Base-by-base conservation (phyloP, 2,797 vertebrate genomes). In the Pterois miles region DNA sequence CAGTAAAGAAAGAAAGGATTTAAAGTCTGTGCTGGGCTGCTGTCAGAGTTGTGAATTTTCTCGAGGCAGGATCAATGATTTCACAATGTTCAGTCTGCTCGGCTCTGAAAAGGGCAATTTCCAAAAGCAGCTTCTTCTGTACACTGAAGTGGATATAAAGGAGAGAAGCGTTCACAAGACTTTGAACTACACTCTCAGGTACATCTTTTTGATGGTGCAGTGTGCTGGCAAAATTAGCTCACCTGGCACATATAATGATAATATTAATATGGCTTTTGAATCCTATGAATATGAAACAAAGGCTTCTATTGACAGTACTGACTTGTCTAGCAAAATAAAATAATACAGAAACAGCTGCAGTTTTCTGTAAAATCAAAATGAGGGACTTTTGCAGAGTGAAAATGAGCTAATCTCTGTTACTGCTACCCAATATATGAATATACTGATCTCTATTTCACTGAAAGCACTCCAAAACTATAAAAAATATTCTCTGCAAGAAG, bases 31-130 rank as follows among this genome's bases (percentile, higher is more conserved):
- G 69, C 46, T 57, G 33, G 58, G n/a, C 73, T 63, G 38, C 67
- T 63, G 54, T 72, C 80, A 5, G 38, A 68, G 31, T 54, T 31
- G 59, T 66, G 43, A 8, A 29, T 59, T 60, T 68, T 65, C 40
- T 72, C 6, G 8, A 22, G 14, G 29, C 48, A 27, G 36, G 23
- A 76, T 75, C 29, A 50, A 23, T 70, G 71, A 75, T 40, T 69
- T 16, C 46, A 34, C 18, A 48, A 29, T 64, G 50, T 34, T 63
- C 8, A 22, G 29, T 66, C 14, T 34, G 16, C 20, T 65, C 13
- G 0, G 38, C 23, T 74, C 65, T 60, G 46, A 60, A 29, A 71
- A 31, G 25, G n/a, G 10, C 18, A 20, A 33, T 13, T 14, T n/a
- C n/a, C 29, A 31, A 29, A 31, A 20, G 52, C 13, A 54, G 38